These are phyloP conservation scores for Brevimyrus niger DNA, from an alignment of 2,113 vertebrate species.

Conservation along the genomic window DNA sequence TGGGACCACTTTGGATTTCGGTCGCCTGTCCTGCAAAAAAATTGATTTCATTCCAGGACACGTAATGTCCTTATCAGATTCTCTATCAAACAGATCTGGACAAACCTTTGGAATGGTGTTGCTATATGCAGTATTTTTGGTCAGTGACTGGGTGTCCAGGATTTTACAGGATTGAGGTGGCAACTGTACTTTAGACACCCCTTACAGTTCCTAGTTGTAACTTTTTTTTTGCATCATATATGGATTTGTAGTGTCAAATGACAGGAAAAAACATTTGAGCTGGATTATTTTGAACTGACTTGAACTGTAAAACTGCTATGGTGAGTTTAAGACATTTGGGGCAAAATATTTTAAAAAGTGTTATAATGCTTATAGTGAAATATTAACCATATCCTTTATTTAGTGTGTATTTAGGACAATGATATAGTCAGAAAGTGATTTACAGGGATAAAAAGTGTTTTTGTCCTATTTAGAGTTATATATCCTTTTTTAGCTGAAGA, in stretches of 20 bases:
- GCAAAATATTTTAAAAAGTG: background rate
- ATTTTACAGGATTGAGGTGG: background rate
- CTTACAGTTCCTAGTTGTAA: background rate
- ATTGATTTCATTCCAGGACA: background rate
- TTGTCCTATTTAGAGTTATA: background rate
- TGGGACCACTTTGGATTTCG: background rate
- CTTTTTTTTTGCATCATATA: background rate
- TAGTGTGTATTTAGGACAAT: background rate
- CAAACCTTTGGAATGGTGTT: background rate
- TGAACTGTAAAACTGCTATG: background rate
- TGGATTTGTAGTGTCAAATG: background rate
- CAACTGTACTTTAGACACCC: conserved; percentile 35
- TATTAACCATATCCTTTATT: background rate
- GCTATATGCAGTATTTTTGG: background rate
- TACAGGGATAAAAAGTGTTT: background rate
- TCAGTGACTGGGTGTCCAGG: background rate
- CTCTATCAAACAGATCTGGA: background rate
- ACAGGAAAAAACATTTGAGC: background rate
- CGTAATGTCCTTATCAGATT: background rate
- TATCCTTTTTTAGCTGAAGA: background rate
- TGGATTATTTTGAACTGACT: background rate
- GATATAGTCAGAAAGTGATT: background rate
- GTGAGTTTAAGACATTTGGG: background rate
- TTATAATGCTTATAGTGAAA: background rate
- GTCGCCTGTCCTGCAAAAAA: background rate